phyloP scores from a whole-genome alignment of 1,140 invertebrate genomes.

The Belonocnema kinseyi region DNA sequence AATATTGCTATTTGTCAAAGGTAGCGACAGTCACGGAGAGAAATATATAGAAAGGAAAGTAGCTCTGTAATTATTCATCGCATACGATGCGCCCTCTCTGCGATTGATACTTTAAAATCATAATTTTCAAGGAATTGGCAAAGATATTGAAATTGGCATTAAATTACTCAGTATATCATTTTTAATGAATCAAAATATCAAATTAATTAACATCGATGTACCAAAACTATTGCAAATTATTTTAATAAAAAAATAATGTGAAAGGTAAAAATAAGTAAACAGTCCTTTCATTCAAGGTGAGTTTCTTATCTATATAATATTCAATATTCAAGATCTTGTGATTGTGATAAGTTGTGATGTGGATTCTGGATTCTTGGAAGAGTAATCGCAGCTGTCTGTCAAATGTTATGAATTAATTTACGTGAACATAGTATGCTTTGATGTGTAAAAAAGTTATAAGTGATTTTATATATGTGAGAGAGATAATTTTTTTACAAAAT shows the following conservation, averaged over 20 bases:
- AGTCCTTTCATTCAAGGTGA: too few relatives aligned
- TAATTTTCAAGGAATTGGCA: background rate
- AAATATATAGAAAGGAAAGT: background rate
- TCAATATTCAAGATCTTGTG: background rate
- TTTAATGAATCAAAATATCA: background rate
- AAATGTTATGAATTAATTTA: background rate
- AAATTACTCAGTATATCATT: background rate
- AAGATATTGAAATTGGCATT: too few relatives aligned
- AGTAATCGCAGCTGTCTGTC: slow-evolving; percentile 1
- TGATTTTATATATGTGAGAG: background rate
- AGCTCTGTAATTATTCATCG: background rate
- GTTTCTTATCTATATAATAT: slow-evolving; percentile 5
- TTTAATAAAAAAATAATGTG: too few relatives aligned
- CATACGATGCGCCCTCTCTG: background rate
- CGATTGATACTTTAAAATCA: background rate
- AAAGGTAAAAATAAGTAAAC: too few relatives aligned
- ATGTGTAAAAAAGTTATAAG: background rate
- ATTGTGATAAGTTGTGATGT: background rate
- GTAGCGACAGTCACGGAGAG: background rate
- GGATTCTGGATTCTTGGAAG: background rate
- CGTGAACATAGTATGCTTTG: background rate
- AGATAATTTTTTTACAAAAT: slow-evolving; percentile 47
- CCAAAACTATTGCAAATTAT: too few relatives aligned
- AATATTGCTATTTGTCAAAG: background rate
- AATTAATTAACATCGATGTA: too few relatives aligned